Evolutionary conservation across 2,113 vertebrate species (phyloP).

Genomic region (Poecilia latipinna): DNA sequence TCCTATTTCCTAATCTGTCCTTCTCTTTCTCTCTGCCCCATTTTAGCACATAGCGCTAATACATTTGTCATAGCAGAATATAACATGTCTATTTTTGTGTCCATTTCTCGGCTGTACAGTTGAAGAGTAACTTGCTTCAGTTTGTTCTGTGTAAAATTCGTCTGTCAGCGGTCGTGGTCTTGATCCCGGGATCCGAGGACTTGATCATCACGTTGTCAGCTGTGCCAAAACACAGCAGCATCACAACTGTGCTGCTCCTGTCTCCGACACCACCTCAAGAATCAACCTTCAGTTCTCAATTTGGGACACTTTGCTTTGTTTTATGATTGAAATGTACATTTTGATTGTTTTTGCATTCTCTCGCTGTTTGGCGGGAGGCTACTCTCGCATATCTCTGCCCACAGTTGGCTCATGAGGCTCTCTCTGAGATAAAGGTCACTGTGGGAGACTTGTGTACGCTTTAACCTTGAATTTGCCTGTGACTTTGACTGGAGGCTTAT

Average conservation of each 20-base stretch:
- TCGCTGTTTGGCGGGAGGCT: constrained; percentile 29
- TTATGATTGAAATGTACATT: constrained; percentile 34
- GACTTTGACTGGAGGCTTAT: constrained; percentile 28
- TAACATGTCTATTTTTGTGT: constrained; percentile 64
- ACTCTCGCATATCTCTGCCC: constrained; percentile 48
- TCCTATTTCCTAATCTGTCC: constrained; percentile 22
- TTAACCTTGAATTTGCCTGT: constrained; percentile 53
- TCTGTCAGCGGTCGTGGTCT: constrained; percentile 23
- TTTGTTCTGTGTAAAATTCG: constrained; percentile 31
- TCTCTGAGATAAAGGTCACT: constrained; percentile 49
- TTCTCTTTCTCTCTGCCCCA: constrained; percentile 25
- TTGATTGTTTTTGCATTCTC: constrained; percentile 26
- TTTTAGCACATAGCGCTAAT: constrained; percentile 63
- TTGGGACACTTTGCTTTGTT: constrained; percentile 50
- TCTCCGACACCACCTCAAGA: constrained; percentile 50
- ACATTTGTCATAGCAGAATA: constrained; percentile 50
- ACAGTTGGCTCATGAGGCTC: constrained; percentile 45
- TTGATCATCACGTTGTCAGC: constrained; percentile 24
- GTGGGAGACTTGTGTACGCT: constrained; percentile 38
- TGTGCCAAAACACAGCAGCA: constrained; percentile 64
- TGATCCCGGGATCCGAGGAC: constrained; percentile 41
- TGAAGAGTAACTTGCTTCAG: constrained; percentile 33
- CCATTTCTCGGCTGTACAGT: constrained; percentile 62
- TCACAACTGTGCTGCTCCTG: constrained; percentile 13
- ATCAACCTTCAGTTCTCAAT: constrained; percentile 44